These are phyloP conservation scores for Noctuana brunneofusca DNA, from an alignment of 2,888 invertebrate genomes.

Conservation along the genomic window DNA sequence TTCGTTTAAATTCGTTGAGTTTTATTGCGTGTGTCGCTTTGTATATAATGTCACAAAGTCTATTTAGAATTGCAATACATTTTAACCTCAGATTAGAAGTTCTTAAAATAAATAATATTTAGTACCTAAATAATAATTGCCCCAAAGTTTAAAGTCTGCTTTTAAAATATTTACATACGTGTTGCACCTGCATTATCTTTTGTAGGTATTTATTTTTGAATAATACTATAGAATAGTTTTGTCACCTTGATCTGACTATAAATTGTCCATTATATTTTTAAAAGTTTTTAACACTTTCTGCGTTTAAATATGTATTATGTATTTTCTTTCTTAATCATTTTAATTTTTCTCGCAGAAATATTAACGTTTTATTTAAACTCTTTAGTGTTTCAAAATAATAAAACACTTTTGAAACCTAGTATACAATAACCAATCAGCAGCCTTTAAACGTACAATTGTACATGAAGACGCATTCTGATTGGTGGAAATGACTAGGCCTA, in stretches of 20 bases:
- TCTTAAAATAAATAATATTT: conserved; percentile 7
- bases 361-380: too few species aligned
- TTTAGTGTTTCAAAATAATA: too few species aligned
- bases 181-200: conserved; percentile 7
- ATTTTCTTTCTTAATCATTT: neutral
- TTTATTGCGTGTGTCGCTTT: conserved; percentile 8
- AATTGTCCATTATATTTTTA: neutral
- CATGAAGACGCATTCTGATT: neutral
- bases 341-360: too few species aligned
- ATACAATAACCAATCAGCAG: neutral
- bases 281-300: neutral
- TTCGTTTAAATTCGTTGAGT: conserved; percentile 14
- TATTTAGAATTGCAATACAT: conserved; percentile 22
- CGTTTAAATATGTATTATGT: neutral
- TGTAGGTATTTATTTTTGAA: conserved; percentile 20
- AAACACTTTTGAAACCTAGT: neutral
- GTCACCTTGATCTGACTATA: neutral
- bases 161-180: conserved; percentile 22
- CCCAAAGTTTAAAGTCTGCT: conserved; percentile 33
- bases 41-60: conserved; percentile 28
- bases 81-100: conserved; percentile 19
- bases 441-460: neutral
- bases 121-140: conserved; percentile 26
- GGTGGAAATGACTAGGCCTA: neutral
- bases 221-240: conserved; percentile 2